phyloP scores from a whole-genome alignment of 2,888 invertebrate genomes.

The Sphinx pinastri region DNA sequence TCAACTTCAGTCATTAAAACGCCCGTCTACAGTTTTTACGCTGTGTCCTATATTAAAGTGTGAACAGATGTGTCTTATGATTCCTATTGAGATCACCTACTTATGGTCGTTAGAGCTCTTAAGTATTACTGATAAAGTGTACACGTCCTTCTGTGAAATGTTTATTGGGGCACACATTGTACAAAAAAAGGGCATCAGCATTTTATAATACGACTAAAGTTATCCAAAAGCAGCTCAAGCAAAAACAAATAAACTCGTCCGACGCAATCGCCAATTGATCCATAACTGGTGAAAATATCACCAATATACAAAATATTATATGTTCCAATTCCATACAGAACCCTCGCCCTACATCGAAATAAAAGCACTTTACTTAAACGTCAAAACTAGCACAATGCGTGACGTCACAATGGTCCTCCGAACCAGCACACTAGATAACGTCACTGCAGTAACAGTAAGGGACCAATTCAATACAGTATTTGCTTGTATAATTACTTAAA shows the following conservation, averaged over 20 bases:
- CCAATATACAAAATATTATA: not conserved
- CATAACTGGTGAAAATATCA: no score
- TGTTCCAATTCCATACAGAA: not conserved
- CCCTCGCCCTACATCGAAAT: not conserved
- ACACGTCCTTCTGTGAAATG: not conserved
- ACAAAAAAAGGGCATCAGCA: not conserved
- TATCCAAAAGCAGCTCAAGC: no score
- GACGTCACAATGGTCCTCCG: slow-evolving; percentile 1
- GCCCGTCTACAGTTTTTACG: not conserved
- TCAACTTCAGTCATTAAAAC: not conserved
- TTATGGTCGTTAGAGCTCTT: slow-evolving; percentile 5
- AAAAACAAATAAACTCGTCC: no score
- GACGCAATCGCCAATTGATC: no score
- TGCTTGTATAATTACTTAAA: not conserved
- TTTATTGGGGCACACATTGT: not conserved
- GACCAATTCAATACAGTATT: not conserved
- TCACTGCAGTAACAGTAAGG: not conserved
- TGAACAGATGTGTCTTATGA: slow-evolving; percentile 6
- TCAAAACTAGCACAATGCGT: not conserved
- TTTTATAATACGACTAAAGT: no score
- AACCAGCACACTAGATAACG: not conserved
- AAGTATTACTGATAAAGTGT: not conserved
- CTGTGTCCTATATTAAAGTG: slow-evolving; percentile 4
- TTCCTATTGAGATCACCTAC: slow-evolving; percentile 18
- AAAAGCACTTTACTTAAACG: not conserved